Evolutionary conservation across 2,797 vertebrate genomes (phyloP).

Genomic region (Psittacula derbiana): DNA sequence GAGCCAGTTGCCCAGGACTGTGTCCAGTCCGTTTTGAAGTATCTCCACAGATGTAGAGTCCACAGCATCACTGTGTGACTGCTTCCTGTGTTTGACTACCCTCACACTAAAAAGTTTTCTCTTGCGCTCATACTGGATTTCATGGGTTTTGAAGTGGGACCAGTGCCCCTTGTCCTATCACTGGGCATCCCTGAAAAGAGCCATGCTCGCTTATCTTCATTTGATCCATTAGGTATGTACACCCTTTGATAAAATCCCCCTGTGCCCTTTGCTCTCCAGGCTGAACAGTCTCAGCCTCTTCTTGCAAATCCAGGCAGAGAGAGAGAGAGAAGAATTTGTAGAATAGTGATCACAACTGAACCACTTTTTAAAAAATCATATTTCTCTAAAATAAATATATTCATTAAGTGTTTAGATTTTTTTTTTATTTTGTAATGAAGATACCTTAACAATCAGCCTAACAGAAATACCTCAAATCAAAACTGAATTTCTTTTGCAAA

Average conservation of each 20-base stretch:
- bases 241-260: background rate
- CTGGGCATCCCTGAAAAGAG: background rate
- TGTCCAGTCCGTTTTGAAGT: background rate
- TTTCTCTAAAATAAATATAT: background rate
- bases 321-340: background rate
- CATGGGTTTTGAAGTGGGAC: background rate
- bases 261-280: background rate
- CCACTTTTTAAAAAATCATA: fast-evolving
- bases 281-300: background rate
- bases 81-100: background rate
- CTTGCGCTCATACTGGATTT: background rate
- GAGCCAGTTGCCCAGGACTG: background rate
- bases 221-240: background rate
- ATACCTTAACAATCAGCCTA: background rate
- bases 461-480: background rate
- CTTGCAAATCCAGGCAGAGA: background rate
- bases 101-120: background rate
- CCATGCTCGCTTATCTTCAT: background rate
- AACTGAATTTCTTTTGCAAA: background rate
- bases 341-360: background rate
- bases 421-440: background rate
- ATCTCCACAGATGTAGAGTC: background rate
- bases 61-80: background rate
- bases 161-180: background rate
- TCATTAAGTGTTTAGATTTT: background rate